Conservation (phyloP, 2,888 invertebrate species). For the Agonopterix arenella region DNA sequence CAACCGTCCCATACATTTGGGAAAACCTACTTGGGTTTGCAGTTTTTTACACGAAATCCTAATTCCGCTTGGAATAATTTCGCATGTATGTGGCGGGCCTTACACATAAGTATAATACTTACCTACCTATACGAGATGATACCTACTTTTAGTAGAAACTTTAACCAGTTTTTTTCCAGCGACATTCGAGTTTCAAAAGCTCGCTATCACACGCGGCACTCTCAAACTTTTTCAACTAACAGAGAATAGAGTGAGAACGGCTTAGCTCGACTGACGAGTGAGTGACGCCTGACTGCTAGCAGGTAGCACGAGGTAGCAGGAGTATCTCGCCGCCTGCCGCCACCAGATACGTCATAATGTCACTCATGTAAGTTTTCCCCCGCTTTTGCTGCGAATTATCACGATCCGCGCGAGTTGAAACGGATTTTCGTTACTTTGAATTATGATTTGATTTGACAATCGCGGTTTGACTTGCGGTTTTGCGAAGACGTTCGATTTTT, state of each 20-base stretch:
- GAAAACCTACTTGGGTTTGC: no score
- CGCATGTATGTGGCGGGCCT: no score
- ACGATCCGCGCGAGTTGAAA: conserved; percentile 32
- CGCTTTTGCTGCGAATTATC: conserved; percentile 32
- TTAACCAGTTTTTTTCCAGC: neutral
- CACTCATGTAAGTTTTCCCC: conserved; percentile 65
- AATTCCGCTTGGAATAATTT: no score
- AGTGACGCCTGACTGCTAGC: conserved; percentile 2
- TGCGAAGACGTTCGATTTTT: conserved; percentile 7
- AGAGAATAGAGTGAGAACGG: conserved; percentile 22
- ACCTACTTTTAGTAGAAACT: neutral
- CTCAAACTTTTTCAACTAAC: conserved; percentile 57
- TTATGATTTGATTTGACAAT: conserved; percentile 10
- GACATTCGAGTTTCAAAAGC: neutral
- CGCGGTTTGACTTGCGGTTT: neutral
- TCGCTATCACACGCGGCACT: conserved; percentile 50
- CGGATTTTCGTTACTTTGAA: conserved; percentile 26
- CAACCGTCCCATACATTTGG: no score
- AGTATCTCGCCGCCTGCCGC: conserved; percentile 45
- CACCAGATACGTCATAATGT: conserved; percentile 67
- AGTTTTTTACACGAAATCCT: no score
- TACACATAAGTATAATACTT: no score
- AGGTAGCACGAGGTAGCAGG: conserved; percentile 28
- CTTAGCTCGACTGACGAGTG: conserved; percentile 48
- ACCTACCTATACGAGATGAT: no score